These are phyloP conservation scores for Hoplostethus mediterraneus DNA, from an alignment of 2,797 vertebrate genomes.

Conservation along the genomic window DNA sequence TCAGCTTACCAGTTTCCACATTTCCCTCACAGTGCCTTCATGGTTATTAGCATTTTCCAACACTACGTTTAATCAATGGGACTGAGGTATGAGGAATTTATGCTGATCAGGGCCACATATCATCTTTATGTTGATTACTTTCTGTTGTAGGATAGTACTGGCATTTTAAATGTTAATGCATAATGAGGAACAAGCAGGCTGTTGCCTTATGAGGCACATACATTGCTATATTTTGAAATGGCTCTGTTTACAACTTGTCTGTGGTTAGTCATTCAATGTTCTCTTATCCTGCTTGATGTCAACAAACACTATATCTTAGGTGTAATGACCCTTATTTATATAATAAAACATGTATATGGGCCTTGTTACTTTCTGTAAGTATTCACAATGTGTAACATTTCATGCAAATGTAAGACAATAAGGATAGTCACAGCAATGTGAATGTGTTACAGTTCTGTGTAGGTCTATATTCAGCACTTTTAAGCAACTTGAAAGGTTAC, in stretches of 20 bases:
- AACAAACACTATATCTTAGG: slow-evolving; percentile 55
- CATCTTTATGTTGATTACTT: slow-evolving; percentile 27
- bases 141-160: slow-evolving; percentile 29
- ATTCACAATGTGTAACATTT: slow-evolving; percentile 59
- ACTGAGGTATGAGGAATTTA: slow-evolving; percentile 25
- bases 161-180: slow-evolving; percentile 46
- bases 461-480: slow-evolving; percentile 63
- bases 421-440: slow-evolving; percentile 26
- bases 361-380: slow-evolving; percentile 72
- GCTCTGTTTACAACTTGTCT: slow-evolving; percentile 67
- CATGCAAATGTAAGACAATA: slow-evolving; percentile 54
- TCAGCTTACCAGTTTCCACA: slow-evolving; percentile 47
- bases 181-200: slow-evolving; percentile 34
- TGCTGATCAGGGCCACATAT: slow-evolving; percentile 49
- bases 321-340: slow-evolving; percentile 66
- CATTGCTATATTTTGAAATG: slow-evolving; percentile 54
- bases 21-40: slow-evolving; percentile 84
- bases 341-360: slow-evolving; percentile 59
- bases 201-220: slow-evolving; percentile 33
- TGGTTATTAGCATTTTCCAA: slow-evolving; percentile 69
- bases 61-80: slow-evolving; percentile 54
- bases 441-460: slow-evolving; percentile 54
- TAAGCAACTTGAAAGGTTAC: slow-evolving; percentile 44
- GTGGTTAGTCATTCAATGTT: slow-evolving; percentile 31
- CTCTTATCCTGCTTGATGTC: slow-evolving; percentile 51